A percentile compares a stretch with the other conserved stretches of the same genome.
phyloP scores from a whole-genome alignment of 2,888 invertebrate species.

The Clunio marinus region DNA sequence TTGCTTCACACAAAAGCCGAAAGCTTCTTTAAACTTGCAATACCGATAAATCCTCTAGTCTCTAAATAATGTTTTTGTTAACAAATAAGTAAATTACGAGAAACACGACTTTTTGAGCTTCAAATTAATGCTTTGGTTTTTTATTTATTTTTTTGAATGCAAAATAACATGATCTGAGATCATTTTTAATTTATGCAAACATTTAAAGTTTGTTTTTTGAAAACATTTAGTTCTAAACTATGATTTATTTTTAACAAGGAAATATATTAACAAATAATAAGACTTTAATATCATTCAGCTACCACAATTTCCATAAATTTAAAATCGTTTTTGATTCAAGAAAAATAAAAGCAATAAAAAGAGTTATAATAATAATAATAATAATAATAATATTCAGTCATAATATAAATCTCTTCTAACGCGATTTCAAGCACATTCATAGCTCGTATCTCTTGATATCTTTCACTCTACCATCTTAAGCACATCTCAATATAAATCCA shows the following conservation, averaged over 20 bases:
- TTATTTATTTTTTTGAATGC: not conserved
- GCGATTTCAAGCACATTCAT: slow-evolving; percentile 14
- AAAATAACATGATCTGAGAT: not conserved
- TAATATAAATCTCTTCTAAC: slow-evolving; percentile 33
- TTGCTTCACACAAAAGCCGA: slow-evolving; percentile 2
- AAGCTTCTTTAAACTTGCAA: slow-evolving; percentile 9
- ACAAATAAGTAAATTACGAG: slow-evolving; percentile 36
- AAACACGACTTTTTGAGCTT: slow-evolving; percentile 36
- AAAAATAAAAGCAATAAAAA: slow-evolving; percentile 1
- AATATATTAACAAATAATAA: slow-evolving; percentile 35
- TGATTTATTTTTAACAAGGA: slow-evolving; percentile 30
- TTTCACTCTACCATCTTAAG: too few relatives aligned
- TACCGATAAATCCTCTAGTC: slow-evolving; percentile 29
- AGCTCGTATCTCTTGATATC: not conserved
- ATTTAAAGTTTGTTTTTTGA: too few relatives aligned
- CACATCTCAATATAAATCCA: not conserved
- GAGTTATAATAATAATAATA: not conserved
- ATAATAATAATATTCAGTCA: not conserved
- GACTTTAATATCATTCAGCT: slow-evolving; percentile 31
- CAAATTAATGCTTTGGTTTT: slow-evolving; percentile 25
- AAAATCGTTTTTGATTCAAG: slow-evolving; percentile 11
- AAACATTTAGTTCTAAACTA: slow-evolving; percentile 3
- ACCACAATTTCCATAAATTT: slow-evolving; percentile 33
- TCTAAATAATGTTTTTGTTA: slow-evolving; percentile 32
- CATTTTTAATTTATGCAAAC: slow-evolving; percentile 2